Evolutionary conservation across 2,797 vertebrate species (phyloP), one percentile per base, ranked within the genome.

Genomic region (Selene dorsalis): DNA sequence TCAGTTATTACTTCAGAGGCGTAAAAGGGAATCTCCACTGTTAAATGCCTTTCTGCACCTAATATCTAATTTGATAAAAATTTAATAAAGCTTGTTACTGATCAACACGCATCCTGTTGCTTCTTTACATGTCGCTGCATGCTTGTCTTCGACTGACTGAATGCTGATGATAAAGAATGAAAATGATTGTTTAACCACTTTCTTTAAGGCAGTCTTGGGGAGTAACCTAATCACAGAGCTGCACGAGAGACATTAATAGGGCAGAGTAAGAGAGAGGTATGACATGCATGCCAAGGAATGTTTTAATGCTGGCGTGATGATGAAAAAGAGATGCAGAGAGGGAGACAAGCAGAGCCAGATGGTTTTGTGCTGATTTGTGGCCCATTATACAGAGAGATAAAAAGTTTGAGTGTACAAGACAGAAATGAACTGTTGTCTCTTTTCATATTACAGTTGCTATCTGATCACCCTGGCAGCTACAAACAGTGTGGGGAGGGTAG

Each of bases 1-100:
- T n/a, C 59, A 20, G 47, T 43, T 57, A 55, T 73, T 55, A 73
- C 70, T 43, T 63, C 84, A 55, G 47, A 55, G 35, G 66, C 69
- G 61, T 56, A 69, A 77, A 74, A 69, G 30, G 53, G 55, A 71
- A 50, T 52, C 50, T 53, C 20, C 32, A 9, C 18, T 11, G 13
- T 53, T 14, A 58, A 28, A 43, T 45, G 2, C 6, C 9, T 55
- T 16, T 52, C 53, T 43, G 39, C 67, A 43, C 24, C 22, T 13
- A 53, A 6, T 16, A 55, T 55, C 50, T 24, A 26, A 13, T 26
- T 6, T 30, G 4, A 50, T 50, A 50, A n/a, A 8, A 8, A 35
- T 35, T 35, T 35, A 52, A 14, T 1, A 53, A 26, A 6, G 14
- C 10, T 22, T 59, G 18, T 26, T 43, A 4, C 20, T 11, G 38